Evolutionary conservation across 2,797 vertebrate species (phyloP), one percentile per base, ranked within the genome.

Genomic region (Parauchenoglanis punctatus): DNA sequence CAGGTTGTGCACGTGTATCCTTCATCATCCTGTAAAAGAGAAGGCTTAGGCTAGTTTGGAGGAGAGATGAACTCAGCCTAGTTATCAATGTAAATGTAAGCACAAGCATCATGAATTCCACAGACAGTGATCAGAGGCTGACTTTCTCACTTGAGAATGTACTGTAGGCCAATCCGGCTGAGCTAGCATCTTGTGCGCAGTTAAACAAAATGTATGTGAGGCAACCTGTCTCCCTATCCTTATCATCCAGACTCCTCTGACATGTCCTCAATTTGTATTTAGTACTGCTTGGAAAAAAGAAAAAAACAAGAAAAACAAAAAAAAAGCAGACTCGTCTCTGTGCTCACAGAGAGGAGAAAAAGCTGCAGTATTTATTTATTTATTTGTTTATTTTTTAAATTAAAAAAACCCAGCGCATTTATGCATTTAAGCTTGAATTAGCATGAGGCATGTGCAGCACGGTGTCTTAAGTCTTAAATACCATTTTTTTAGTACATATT

Each of bases 121-220:
- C 23, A 20, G 46, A 40, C 23, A 68, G 0, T 13, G 13, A 65
- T 40, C 78, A 44, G 54, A 35, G 10, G 54, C 76, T 23, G 44
- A 28, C 44, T 86, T 46, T 18, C 25, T 8, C 28, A 61, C 5
- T 49, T 46, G 23, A 83, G 54, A 78, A 82, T 78, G 56, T 4
- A 78, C 54, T 54, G 11, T 40, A 70, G 31, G 25, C 23, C 31
- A 25, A 58, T 80, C 54, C n/a, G 35, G 44, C 59, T 73, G 83
- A 78, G 35, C 11, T 63, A 86, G 35, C 31, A 44, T 70, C 59
- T 77, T 72, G 63, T 84, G 54, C 87, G 78, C 70, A 25, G 77
- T 86, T 88, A 87, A 86, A 58, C 58, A 35, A 83, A 76, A 87
- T 77, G 58, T 84, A 85, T 87, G 83, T 83, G 80, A 40, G 61